Evolutionary conservation across 2,113 vertebrate genomes (phyloP).

Genomic region (Rhinichthys klamathensis): DNA sequence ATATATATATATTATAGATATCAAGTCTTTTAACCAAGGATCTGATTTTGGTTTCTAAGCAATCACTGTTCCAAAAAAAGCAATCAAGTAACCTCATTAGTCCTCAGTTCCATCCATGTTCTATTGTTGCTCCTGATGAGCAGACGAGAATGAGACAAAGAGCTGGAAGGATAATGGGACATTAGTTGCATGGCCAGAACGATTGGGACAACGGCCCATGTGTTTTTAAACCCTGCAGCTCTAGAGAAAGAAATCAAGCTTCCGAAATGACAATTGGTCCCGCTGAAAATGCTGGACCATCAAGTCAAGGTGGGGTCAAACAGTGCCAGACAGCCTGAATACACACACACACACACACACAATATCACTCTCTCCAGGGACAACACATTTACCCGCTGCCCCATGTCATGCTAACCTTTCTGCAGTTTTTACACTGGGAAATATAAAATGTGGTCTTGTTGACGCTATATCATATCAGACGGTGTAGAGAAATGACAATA

Average conservation of each 20-base stretch:
- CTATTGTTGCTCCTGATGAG: slow-evolving; percentile 40
- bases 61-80: slow-evolving; percentile 37
- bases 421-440: background rate
- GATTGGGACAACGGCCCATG: slow-evolving; percentile 34
- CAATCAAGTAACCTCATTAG: slow-evolving; percentile 25
- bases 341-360: slow-evolving; percentile 55
- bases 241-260: slow-evolving; percentile 6
- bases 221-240: slow-evolving; percentile 29
- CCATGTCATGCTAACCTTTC: background rate
- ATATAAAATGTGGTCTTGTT: background rate
- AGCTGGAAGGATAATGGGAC: slow-evolving; percentile 47
- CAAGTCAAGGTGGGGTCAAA: slow-evolving; percentile 39
- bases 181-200: slow-evolving; percentile 49
- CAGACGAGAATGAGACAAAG: slow-evolving; percentile 34
- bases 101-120: slow-evolving; percentile 17
- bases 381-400: background rate
- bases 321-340: slow-evolving; percentile 68
- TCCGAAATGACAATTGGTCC: slow-evolving; percentile 27
- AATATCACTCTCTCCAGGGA: background rate
- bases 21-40: background rate
- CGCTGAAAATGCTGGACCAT: slow-evolving; percentile 38
- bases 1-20: too few relatives aligned
- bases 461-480: background rate
- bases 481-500: background rate
- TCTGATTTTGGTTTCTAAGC: slow-evolving; percentile 17